Evolutionary conservation across 2,888 invertebrate genomes (phyloP).

Genomic region (Athalia cordata): DNA sequence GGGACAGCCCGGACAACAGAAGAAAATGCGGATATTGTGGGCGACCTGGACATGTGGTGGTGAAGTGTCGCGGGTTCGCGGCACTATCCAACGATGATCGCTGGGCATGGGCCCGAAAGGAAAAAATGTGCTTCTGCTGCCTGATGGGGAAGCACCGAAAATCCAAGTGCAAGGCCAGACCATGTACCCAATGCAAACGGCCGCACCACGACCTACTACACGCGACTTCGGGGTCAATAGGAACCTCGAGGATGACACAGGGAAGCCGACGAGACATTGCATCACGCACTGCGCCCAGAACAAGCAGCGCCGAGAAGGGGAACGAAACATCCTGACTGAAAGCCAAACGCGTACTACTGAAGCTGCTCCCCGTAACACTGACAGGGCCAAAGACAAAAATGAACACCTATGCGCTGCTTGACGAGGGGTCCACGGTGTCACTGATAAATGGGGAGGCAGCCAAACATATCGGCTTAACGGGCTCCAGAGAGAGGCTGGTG

Average conservation of each 20-base stretch:
- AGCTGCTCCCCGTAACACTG: slow-evolving; percentile 41
- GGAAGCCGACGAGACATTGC: no score
- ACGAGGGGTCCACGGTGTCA: slow-evolving; percentile 49
- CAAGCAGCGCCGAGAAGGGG: no score
- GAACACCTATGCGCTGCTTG: slow-evolving; percentile 43
- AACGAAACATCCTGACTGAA: background rate
- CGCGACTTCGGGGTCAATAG: background rate
- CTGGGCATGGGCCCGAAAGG: background rate
- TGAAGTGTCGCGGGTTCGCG: background rate
- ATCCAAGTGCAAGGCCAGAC: background rate
- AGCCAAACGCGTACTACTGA: slow-evolving; percentile 29
- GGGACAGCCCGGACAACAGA: background rate
- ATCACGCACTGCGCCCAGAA: no score
- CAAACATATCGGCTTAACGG: slow-evolving; percentile 26
- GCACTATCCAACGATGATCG: slow-evolving; percentile 1
- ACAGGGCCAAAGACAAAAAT: slow-evolving; percentile 4
- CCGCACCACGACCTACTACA: background rate
- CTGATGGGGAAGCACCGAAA: background rate
- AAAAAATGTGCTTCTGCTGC: slow-evolving; percentile 33
- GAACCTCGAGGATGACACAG: no score
- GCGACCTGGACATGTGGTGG: background rate
- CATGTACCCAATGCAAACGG: background rate
- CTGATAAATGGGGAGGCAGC: slow-evolving; percentile 44
- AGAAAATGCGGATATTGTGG: background rate
- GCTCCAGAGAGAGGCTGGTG: background rate